phyloP scores from a whole-genome alignment of 2,797 vertebrate genomes.

The Huso huso region DNA sequence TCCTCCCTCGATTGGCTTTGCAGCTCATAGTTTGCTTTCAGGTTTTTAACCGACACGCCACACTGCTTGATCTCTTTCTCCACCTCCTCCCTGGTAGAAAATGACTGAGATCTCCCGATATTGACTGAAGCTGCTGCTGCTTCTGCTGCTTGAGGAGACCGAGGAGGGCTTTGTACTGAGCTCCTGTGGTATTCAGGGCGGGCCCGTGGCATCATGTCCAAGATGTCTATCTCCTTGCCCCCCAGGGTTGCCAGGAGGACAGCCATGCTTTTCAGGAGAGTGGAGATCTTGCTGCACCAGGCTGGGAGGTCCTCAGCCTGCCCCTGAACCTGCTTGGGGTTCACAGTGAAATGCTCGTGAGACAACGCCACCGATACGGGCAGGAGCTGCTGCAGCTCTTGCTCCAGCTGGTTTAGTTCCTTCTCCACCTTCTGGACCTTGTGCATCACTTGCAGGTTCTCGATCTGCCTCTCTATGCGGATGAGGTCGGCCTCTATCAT shows the following conservation, averaged over 20 bases:
- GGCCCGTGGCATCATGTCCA: too few species aligned
- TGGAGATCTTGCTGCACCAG: slow-evolving; percentile 77
- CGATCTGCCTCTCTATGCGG: slow-evolving; percentile 85
- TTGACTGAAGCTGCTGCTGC: slow-evolving; percentile 32
- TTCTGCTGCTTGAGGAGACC: too few species aligned
- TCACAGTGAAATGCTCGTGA: slow-evolving; percentile 66
- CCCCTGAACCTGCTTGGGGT: slow-evolving; percentile 77
- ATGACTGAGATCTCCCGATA: slow-evolving; percentile 79
- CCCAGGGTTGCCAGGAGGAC: slow-evolving; percentile 69
- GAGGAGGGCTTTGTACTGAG: too few species aligned
- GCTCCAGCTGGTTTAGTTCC: slow-evolving; percentile 68
- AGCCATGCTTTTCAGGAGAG: slow-evolving; percentile 72
- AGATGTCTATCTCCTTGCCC: slow-evolving; percentile 63
- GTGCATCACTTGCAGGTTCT: slow-evolving; percentile 90
- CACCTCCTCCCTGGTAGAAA: slow-evolving; percentile 80
- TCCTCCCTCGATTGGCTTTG: slow-evolving; percentile 42
- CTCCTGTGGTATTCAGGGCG: too few species aligned
- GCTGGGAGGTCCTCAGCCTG: slow-evolving; percentile 72
- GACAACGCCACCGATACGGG: slow-evolving; percentile 63
- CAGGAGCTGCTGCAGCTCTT: slow-evolving; percentile 71
- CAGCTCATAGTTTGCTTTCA: slow-evolving; percentile 85
- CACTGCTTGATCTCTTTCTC: slow-evolving; percentile 82
- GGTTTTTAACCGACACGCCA: slow-evolving; percentile 84
- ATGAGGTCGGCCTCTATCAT: slow-evolving; percentile 84
- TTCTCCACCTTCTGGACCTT: slow-evolving; percentile 77